Evolutionary conservation across 2,888 invertebrate genomes (phyloP), one percentile per base, ranked within the genome.

Genomic region (Macrosiphum euphorbiae): DNA sequence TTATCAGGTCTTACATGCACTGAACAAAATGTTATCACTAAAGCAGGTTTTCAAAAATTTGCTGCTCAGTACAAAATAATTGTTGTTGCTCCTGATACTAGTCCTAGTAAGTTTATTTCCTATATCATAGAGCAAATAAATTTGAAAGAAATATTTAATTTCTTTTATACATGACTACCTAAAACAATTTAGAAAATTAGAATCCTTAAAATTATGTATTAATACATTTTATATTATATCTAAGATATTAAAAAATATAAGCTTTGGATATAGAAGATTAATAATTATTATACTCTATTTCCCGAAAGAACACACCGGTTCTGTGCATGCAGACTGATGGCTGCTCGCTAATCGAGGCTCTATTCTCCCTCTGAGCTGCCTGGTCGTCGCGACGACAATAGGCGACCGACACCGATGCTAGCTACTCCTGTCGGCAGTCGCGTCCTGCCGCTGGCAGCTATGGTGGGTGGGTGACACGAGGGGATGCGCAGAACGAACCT

Each of bases 21-120:
- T 26, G 99, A 99, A 96, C 98, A 98, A 95, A 99, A 99, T 96
- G 99, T 99, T 95, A 97, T 99, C 95, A 97, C 98, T 91, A 99
- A 99, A 96, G 97, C 99, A 88, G 99, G 99, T n/a, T 98, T 98
- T 94, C 99, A 99, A 96, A 97, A 97, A 96, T 97, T 97, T 96
- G 99, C 99, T 10, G 97, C 99, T 10, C 97, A 98, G 95, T 97
- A 98, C 95, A 98, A 98, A 0, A 96, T 99, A 5, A 97, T 98
- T 95, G 97, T 99, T 92, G 98, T 99, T 5, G 98, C 98, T 94
- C 99, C 99, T 0, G 99, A 99, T 95, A 99, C 99, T 0, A 99
- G 99, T 95, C 99, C 99, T 1, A 97, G 97, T 95, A 95, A 95
- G 95, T 95, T 50, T 61, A 47, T 28, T 50, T 35, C 11, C 24